These are phyloP conservation scores for Vanessa cardui DNA, from an alignment of 2,888 invertebrate species.

Conservation along the genomic window DNA sequence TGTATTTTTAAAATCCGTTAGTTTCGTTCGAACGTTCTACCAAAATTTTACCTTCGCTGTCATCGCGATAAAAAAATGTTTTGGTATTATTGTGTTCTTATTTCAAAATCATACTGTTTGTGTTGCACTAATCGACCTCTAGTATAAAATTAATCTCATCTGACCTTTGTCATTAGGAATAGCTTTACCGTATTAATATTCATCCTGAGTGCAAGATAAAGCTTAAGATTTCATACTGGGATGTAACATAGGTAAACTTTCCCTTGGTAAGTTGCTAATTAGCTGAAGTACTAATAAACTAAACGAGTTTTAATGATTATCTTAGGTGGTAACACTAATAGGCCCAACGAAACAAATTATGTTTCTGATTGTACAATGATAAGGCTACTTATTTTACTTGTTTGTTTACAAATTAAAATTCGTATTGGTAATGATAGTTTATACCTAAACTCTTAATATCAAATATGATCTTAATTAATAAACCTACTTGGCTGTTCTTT, in stretches of 20 bases:
- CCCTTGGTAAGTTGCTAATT: constrained; percentile 18
- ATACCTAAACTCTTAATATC: no score
- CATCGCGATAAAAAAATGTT: no score
- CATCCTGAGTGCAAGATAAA: constrained; percentile 18
- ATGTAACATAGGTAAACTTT: constrained; percentile 18
- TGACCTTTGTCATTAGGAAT: constrained; percentile 31
- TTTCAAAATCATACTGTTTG: neutral
- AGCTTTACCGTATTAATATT: constrained; percentile 25
- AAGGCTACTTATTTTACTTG: neutral
- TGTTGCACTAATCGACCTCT: constrained; percentile 13
- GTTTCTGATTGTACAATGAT: neutral
- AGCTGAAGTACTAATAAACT: constrained; percentile 21
- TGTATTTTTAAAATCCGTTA: no score
- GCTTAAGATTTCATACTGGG: constrained; percentile 24
- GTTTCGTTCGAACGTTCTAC: no score
- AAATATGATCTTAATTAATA: no score
- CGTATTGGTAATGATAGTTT: no score
- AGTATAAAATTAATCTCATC: constrained; percentile 16
- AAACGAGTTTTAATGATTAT: constrained; percentile 20
- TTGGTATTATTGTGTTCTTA: no score
- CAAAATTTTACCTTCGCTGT: no score
- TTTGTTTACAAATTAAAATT: neutral
- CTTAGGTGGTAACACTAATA: constrained; percentile 2
- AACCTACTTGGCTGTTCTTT: neutral
- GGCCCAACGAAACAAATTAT: neutral